Conservation (phyloP, 35 echinoderm and acorn worm species). For the Patiria miniata region DNA sequence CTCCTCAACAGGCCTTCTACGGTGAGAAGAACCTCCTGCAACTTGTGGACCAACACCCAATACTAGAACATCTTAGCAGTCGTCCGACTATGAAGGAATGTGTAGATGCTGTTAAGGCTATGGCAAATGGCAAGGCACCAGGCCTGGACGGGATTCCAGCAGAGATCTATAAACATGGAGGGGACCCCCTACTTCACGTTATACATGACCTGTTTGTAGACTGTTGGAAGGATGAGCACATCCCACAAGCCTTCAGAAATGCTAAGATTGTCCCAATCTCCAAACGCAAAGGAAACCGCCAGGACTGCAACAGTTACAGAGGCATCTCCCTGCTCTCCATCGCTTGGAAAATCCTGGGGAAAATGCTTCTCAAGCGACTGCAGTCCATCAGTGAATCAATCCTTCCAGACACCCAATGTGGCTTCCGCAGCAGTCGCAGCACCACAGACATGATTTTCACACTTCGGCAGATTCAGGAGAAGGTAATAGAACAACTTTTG, state of each 20-base stretch:
- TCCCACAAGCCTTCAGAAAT: neutral
- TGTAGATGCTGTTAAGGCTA: no score
- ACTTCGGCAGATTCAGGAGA: slow-evolving; percentile 38
- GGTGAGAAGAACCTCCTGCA: no score
- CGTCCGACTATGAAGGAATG: no score
- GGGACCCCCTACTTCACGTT: no score
- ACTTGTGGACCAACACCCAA: no score
- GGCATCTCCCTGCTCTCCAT: slow-evolving; percentile 20
- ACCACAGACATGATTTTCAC: slow-evolving; percentile 53
- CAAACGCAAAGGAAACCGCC: slow-evolving; percentile 23
- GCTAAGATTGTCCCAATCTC: neutral
- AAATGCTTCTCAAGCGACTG: slow-evolving; percentile 21
- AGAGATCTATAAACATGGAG: no score
- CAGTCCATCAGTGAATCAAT: neutral
- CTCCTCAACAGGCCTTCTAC: no score
- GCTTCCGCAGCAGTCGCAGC: slow-evolving; percentile 7
- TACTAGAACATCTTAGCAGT: no score
- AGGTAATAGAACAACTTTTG: slow-evolving; percentile 10
- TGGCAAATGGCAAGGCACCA: no score
- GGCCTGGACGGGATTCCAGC: no score
- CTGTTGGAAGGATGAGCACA: no score
- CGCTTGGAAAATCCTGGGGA: slow-evolving; percentile 15
- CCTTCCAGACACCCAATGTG: slow-evolving; percentile 30
- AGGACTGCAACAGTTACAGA: neutral
- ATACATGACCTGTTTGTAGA: no score